phyloP scores from a whole-genome alignment of 2,113 vertebrate species.

The Varanus salvator region DNA sequence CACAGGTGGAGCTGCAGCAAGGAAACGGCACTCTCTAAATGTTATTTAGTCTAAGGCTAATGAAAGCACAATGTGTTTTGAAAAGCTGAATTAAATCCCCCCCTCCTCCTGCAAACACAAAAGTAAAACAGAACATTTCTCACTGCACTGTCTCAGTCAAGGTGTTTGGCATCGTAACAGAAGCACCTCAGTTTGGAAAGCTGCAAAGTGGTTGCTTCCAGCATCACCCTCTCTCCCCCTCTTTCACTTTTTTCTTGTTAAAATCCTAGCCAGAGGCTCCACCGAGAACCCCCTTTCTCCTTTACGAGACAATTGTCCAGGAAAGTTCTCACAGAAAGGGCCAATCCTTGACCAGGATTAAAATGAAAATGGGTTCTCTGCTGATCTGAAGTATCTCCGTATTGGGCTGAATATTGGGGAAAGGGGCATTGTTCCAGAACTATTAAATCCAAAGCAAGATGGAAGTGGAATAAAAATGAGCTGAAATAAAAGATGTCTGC shows the following conservation, averaged over 20 bases:
- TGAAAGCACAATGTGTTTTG: constrained; percentile 34
- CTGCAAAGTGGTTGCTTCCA: neutral
- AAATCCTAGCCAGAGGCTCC: neutral
- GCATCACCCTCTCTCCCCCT: neutral
- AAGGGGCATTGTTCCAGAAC: neutral
- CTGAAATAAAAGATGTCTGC: neutral
- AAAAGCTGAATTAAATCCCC: constrained; percentile 36
- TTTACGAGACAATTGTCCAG: constrained; percentile 8
- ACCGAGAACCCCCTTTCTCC: rapidly evolving
- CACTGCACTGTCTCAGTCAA: neutral
- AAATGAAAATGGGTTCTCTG: constrained; percentile 23
- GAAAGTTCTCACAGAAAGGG: constrained; percentile 24
- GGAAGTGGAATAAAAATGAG: constrained; percentile 20
- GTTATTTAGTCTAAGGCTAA: neutral
- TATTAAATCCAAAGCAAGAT: constrained; percentile 11
- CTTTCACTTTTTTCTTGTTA: neutral
- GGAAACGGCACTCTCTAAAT: constrained; percentile 26
- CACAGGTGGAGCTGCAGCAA: neutral
- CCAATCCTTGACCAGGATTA: constrained; percentile 17
- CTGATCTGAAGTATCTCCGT: constrained; percentile 18
- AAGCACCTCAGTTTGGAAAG: constrained; percentile 14
- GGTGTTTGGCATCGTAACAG: constrained; percentile 13
- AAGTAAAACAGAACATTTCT: constrained; percentile 44
- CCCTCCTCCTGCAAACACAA: constrained; percentile 8
- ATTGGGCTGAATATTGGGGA: neutral